phyloP scores from a whole-genome alignment of 2,113 vertebrate genomes.

The Mesoclemmys tuberculata region DNA sequence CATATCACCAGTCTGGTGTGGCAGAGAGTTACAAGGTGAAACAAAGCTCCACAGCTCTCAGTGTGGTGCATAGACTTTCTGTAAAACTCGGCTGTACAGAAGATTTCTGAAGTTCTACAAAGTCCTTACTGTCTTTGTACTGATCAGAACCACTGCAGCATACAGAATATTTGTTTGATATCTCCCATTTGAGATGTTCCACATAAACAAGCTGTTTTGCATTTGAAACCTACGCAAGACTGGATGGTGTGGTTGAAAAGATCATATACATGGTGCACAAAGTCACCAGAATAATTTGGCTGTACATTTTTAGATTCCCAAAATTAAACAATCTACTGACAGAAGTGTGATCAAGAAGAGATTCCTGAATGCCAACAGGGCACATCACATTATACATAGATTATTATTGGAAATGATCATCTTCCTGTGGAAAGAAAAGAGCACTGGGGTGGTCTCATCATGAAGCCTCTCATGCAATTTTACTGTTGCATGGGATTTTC shows the following conservation, averaged over 20 bases:
- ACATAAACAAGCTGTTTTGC: conserved; percentile 63
- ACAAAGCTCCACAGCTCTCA: not conserved
- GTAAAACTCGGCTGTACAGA: not conserved
- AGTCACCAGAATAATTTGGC: conserved; percentile 69
- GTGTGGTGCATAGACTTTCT: not conserved
- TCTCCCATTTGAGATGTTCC: conserved; percentile 49
- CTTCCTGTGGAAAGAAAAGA: conserved; percentile 57
- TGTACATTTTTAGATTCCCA: conserved; percentile 44
- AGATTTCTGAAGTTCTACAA: not conserved
- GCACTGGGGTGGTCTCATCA: conserved; percentile 42
- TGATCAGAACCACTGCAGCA: conserved; percentile 33
- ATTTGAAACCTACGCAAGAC: conserved; percentile 68
- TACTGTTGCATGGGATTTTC: conserved; percentile 14
- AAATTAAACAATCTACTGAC: conserved; percentile 73
- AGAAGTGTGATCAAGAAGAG: conserved; percentile 67
- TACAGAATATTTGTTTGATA: conserved; percentile 60
- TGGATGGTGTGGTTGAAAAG: conserved; percentile 31
- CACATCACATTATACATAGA: conserved; percentile 72
- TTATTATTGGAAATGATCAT: conserved; percentile 76
- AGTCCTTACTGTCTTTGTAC: conserved; percentile 36
- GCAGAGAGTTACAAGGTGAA: not conserved
- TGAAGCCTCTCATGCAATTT: not conserved
- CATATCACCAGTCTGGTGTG: not conserved
- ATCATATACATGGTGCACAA: conserved; percentile 64
- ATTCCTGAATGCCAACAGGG: conserved; percentile 69